Base-by-base conservation (phyloP, 2,797 vertebrate species). In the Sebastes kiyomatsui region DNA sequence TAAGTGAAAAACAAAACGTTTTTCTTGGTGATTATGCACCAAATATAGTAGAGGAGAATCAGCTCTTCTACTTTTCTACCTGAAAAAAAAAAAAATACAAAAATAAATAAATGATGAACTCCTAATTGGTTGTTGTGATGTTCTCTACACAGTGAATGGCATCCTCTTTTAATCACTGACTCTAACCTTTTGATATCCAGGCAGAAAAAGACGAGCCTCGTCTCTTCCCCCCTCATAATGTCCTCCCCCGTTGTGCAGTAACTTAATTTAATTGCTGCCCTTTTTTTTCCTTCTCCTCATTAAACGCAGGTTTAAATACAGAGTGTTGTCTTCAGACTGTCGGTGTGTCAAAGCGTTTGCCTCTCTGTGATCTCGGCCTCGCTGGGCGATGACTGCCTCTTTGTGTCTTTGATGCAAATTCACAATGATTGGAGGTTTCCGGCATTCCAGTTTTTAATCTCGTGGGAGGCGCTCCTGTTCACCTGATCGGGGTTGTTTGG, bases 321-420 rank as follows among this genome's bases (percentile, higher is more conserved):
- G 94, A 95, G 95, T 92, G 93, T 92, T 92, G 90, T 94, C 94
- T 95, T 95, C 94, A 92, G 96, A 94, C 88, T 95, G 94, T 94
- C 90, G 93, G 60, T 1, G 38, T 70, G 30, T 70, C 56, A 22
- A 81, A 90, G 86, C 20, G 85, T 94, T 95, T 90, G 92, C 90
- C 90, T 95, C 85, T 81, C 93, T 96, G 95, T 96, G 95, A 97
- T 96, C 94, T 92, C 87, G 84, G 80, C 82, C 90, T 90, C 84
- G 89, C 92, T 91, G 85, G 89, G 87, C 90, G 95, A 94, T 94
- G 95, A 96, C 95, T 93, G 90, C 94, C 93, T 93, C 93, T 94
- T 88, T 83, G 87, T 94, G 94, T 96, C 84, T 95, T 90, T 95
- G 94, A 96, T 96, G 94, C 92, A 96, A 94, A 97, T 95, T 92